phyloP scores from a whole-genome alignment of 2,113 vertebrate genomes.

The Sigmodon hispidus region DNA sequence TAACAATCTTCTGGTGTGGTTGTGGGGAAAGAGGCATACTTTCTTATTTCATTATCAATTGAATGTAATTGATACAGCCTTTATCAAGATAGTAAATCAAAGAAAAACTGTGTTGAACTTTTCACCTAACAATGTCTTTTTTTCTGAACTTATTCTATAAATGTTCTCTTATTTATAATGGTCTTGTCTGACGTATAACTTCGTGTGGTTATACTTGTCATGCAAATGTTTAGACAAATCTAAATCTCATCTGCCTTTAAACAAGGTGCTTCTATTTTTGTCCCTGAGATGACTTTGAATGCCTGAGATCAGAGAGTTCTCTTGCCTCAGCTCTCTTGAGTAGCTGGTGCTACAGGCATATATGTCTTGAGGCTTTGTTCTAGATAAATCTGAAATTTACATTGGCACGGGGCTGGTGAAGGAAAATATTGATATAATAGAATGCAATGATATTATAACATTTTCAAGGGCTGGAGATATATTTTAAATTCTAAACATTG shows the following conservation, averaged over 20 bases:
- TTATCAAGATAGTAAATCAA: not conserved
- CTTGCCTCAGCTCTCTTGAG: not conserved
- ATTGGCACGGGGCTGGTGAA: not conserved
- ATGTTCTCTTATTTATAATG: not conserved
- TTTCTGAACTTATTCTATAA: not conserved
- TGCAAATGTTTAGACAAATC: not conserved
- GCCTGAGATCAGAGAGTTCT: not conserved
- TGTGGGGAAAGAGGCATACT: not conserved
- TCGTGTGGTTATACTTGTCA: not conserved
- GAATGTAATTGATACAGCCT: not conserved
- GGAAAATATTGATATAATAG: not conserved
- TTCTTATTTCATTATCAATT: not conserved
- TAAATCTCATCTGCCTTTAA: not conserved
- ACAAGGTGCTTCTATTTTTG: not conserved
- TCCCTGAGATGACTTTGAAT: not conserved
- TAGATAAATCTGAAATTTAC: constrained; percentile 14
- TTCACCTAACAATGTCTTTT: not conserved
- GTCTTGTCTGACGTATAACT: not conserved
- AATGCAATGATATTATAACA: not conserved
- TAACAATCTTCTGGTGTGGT: not conserved
- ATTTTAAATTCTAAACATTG: constrained; percentile 8
- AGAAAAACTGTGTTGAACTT: not conserved
- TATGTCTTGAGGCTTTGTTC: not conserved
- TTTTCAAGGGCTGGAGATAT: not conserved
- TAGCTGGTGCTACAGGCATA: not conserved